phyloP scores from a whole-genome alignment of 1,140 invertebrate species.

The Onthophagus taurus region DNA sequence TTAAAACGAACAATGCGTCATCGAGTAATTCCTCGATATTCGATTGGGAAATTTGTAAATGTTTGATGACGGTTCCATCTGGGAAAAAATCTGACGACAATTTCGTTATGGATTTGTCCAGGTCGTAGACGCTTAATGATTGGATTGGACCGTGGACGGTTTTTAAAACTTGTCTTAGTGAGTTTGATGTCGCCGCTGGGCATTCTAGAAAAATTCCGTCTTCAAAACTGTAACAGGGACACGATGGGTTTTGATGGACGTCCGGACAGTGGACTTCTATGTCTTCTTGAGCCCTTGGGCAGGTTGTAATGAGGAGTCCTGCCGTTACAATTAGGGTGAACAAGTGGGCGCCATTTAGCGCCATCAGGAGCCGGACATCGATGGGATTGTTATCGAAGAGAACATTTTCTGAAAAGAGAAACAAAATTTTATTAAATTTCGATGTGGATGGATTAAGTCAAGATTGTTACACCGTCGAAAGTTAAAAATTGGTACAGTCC shows the following conservation, averaged over 20 bases:
- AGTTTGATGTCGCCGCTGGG: constrained; percentile 56
- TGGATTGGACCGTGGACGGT: constrained; percentile 58
- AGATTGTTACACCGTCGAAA: no score
- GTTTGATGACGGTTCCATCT: constrained; percentile 57
- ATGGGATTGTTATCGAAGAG: no score
- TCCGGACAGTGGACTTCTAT: constrained; percentile 49
- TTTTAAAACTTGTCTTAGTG: constrained; percentile 41
- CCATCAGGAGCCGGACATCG: no score
- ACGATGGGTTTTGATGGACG: constrained; percentile 61
- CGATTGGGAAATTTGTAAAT: constrained; percentile 76
- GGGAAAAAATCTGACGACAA: constrained; percentile 64
- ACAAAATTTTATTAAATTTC: no score
- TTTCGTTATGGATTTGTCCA: constrained; percentile 63
- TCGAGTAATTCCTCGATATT: constrained; percentile 64
- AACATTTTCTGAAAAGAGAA: no score
- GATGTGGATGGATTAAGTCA: no score
- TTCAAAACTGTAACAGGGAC: constrained; percentile 85
- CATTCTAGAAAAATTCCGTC: constrained; percentile 85
- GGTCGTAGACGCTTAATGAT: constrained; percentile 77
- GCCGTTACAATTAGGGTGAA: no score
- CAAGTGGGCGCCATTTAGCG: no score
- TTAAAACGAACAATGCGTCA: constrained; percentile 60
- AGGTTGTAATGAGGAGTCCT: no score
- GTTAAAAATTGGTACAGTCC: no score
- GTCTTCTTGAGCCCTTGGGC: constrained; percentile 15